Evolutionary conservation across 2,888 invertebrate genomes (phyloP), one percentile per base, ranked within the genome.

Genomic region (Drosophila suboccidentalis): DNA sequence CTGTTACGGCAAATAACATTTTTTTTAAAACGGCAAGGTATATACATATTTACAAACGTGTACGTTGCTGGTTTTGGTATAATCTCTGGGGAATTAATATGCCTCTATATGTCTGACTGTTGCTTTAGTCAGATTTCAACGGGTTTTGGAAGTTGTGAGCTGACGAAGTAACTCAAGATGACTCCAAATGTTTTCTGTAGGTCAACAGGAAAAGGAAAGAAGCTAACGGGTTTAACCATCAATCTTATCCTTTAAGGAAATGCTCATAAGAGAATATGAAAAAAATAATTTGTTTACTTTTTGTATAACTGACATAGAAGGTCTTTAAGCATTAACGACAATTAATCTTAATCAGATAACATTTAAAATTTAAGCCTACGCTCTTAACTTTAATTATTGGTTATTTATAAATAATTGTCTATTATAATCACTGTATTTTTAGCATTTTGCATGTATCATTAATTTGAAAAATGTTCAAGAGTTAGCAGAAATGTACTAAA

Each of bases 21-120:
- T 54, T 38, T 51, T 59, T 71, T 63, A 29, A 82, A 82, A 87
- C 82, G 84, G 82, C 87, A 87, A 83, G 86, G 68, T 74, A 80
- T 83, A 85, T 75, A 65, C 47, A 41, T 75, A 65, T 44, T 38
- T 55, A 47, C 5, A 26, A 26, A 26, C 1, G 26, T 26, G 5
- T 26, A 26, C 63, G 77, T 64, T 61, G 50, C 43, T 66, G 73
- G 34, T 44, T 76, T 78, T 73, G 70, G 77, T 50, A 70, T 68
- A 77, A 82, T 87, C 82, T 78, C 71, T 38, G 67, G 60, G 78
- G 74, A 71, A 80, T 84, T 81, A 74, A 87, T 84, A 69, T 55
- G 39, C 43, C 34, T 29, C 29, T 46, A 11, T 55, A n/a, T 32
- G n/a, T 36, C 26, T 32, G 15, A 58, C 34, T 61, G 59, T 44